Evolutionary conservation across 1,140 invertebrate genomes (phyloP).

Genomic region (Aphis craccivora): DNA sequence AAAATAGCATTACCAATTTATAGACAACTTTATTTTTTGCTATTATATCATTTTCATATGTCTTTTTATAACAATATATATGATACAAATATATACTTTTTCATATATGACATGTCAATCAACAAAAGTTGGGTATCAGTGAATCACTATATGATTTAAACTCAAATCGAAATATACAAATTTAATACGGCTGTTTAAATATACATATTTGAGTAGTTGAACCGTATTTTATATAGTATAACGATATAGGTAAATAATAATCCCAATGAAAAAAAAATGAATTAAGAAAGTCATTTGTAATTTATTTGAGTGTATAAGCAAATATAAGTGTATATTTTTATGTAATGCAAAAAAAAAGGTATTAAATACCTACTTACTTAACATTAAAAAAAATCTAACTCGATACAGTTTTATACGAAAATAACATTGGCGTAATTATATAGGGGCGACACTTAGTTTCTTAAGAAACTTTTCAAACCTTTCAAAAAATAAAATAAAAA

Average conservation of each 20-base stretch:
- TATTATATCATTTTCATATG: background rate
- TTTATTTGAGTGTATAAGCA: background rate
- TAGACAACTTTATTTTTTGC: background rate
- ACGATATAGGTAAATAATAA: background rate
- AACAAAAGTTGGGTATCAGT: background rate
- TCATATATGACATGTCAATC: background rate
- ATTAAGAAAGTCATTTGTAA: background rate
- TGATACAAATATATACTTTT: background rate
- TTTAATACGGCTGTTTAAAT: background rate
- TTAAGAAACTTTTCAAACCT: slow-evolving; percentile 5
- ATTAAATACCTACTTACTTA: background rate
- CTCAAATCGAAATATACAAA: background rate
- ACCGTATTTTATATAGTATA: background rate
- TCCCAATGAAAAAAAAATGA: background rate
- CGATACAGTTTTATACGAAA: background rate
- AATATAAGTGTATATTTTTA: background rate
- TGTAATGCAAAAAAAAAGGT: background rate
- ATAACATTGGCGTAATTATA: background rate
- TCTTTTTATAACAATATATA: background rate
- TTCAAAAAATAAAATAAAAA: background rate
- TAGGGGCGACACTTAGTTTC: background rate
- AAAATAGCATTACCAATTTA: background rate
- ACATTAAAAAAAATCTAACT: background rate
- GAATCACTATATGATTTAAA: background rate
- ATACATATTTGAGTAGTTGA: background rate